Evolutionary conservation across 1,140 invertebrate species (phyloP).

Genomic region (Episyrphus balteatus): DNA sequence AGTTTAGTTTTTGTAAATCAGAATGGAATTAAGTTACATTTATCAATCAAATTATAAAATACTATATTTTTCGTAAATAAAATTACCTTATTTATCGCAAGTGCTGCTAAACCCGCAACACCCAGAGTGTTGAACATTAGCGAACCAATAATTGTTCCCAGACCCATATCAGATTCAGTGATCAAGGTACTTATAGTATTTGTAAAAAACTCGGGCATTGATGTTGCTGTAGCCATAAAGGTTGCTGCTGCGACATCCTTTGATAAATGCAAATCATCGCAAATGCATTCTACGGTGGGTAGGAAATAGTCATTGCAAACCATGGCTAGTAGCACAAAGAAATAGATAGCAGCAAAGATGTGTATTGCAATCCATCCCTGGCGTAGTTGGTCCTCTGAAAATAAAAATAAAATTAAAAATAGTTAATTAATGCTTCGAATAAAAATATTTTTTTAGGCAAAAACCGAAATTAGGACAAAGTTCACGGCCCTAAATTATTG

Average conservation of each 20-base stretch:
- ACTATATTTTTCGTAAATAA: not conserved
- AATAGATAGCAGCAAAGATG: constrained; percentile 63
- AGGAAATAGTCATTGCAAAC: constrained; percentile 82
- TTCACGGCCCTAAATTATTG: too few relatives aligned
- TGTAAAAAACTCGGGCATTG: constrained; percentile 81
- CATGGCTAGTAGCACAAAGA: constrained; percentile 64
- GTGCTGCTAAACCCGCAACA: constrained; percentile 70
- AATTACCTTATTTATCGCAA: constrained; percentile 57
- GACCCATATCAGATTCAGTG: constrained; percentile 62
- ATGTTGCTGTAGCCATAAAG: constrained; percentile 84
- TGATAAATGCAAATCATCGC: constrained; percentile 57
- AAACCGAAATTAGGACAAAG: constrained; percentile 9
- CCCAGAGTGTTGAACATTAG: constrained; percentile 82
- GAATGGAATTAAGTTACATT: too few relatives aligned
- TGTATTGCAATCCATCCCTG: constrained; percentile 63
- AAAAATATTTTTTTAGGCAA: not conserved
- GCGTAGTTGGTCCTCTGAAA: constrained; percentile 45
- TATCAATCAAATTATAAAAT: too few relatives aligned
- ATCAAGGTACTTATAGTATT: constrained; percentile 76
- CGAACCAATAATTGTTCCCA: constrained; percentile 75
- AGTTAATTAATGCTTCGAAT: not conserved
- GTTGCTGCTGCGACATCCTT: constrained; percentile 82
- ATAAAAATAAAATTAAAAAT: constrained; percentile 3
- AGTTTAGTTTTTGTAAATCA: too few relatives aligned
- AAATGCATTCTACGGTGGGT: constrained; percentile 70